Base-by-base conservation (phyloP, 2,113 vertebrate species). In the Sinocyclocheilus rhinocerous region DNA sequence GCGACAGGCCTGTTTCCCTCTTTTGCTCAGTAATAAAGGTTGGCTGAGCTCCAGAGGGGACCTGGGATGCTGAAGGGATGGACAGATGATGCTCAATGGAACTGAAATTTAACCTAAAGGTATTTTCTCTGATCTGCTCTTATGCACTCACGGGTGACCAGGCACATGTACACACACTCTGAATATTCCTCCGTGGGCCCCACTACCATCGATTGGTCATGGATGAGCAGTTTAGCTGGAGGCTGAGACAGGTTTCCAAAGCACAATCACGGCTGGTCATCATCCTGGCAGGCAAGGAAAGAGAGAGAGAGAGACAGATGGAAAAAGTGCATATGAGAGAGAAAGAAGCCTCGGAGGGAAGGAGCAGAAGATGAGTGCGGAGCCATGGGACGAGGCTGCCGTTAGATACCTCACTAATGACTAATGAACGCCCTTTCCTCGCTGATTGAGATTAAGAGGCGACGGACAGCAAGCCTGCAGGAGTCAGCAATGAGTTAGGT, bases 381-480 rank as follows among this genome's bases (percentile, higher is more conserved):
- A 65, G 24, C 33, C 76, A 86, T 76, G 85, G 26, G 55, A 29
- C 81, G 88, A 84, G 72, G 76, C 33, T 90, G 89, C 87, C 42
- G 65, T 88, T 88, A 89, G 91, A 91, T 76, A 87, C 76, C 65
- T n/a, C 76, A 63, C 88, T 92, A 92, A 94, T 93, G 88, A 93
- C 61, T 88, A 78, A 93, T 90, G 79, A 90, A 85, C 59, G n/a
- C 59, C 12, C 84, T 73, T 87, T 57, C 67, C 84, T 83, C 18
- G 1, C 79, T 93, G 91, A 94, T 91, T 91, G 90, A 93, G 91
- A 92, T 93, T 93, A 94, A 92, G 90, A 92, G 90, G 89, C 76
- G 87, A 88, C 87, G 85, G 87, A 80, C 76, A 85, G 86, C 85
- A 77, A 84, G 86, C 84, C 86, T 88, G 90, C 86, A 86, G 92